A percentile compares a stretch with the other conserved stretches of the same genome.
Conservation (phyloP, 2,113 vertebrate species). For the Strix aluco region DNA sequence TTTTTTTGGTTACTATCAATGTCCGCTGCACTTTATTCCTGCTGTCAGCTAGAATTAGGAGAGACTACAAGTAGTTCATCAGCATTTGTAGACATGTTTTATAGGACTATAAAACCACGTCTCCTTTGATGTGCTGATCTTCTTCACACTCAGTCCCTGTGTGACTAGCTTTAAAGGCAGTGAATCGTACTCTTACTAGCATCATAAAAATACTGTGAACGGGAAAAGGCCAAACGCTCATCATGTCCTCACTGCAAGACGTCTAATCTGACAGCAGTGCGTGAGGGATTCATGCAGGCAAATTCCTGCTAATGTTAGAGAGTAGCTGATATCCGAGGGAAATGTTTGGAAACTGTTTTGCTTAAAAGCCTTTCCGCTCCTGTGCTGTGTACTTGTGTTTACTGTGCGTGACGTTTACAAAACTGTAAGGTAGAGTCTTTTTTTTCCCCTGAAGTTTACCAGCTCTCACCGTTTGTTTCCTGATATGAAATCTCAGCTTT, state of each 20-base stretch:
- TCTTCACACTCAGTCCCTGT: background rate
- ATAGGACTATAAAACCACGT: background rate
- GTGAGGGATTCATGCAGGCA: constrained; percentile 8
- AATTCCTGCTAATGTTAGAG: background rate
- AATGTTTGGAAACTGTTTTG: background rate
- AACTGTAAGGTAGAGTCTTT: background rate
- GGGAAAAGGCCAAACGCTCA: constrained; percentile 26
- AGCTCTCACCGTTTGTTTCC: background rate
- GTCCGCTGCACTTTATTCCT: background rate
- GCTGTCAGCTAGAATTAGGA: background rate
- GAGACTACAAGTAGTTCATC: background rate
- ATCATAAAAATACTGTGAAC: background rate
- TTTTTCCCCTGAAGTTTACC: background rate
- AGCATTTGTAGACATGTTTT: constrained; percentile 15
- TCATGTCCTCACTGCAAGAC: background rate
- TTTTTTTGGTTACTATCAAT: background rate
- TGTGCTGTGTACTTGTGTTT: background rate
- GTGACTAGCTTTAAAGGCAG: background rate
- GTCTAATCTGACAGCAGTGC: constrained; percentile 19
- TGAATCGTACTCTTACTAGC: background rate
- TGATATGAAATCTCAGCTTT: background rate
- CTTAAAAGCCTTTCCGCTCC: background rate
- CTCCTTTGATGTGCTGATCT: constrained; percentile 1
- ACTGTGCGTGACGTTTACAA: background rate
- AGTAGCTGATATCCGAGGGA: background rate